Conservation (phyloP, 23 tunicate species). For the Aplidium turbinatum region DNA sequence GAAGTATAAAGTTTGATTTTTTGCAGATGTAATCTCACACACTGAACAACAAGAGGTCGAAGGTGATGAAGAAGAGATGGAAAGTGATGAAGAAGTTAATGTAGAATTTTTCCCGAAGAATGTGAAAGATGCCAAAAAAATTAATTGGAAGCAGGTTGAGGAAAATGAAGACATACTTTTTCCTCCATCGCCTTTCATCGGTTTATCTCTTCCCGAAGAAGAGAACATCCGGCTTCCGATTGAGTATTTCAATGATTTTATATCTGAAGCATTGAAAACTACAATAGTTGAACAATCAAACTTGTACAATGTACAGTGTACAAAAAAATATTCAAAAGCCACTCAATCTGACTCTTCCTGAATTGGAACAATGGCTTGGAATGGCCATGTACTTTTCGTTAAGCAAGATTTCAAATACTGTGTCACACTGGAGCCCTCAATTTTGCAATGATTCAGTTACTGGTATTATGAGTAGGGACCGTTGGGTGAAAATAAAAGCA, state of each 20-base stretch:
- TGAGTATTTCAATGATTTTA: conserved; percentile 28
- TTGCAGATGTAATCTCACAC: conserved; percentile 1
- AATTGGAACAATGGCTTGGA: conserved; percentile 18
- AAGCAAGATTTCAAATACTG: conserved; percentile 17
- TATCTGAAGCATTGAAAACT: background rate
- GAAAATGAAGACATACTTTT: conserved; percentile 15
- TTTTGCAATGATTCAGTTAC: background rate
- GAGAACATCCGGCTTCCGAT: background rate
- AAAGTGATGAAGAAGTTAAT: background rate
- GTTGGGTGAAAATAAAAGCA: conserved; percentile 19
- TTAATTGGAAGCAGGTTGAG: conserved; percentile 7
- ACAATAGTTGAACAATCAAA: background rate
- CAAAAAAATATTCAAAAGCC: conserved; percentile 8
- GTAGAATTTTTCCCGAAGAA: background rate
- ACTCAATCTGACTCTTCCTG: conserved; percentile 8
- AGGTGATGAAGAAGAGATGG: background rate
- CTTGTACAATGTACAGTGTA: conserved; percentile 5
- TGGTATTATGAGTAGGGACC: conserved; percentile 5
- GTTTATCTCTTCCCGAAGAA: background rate
- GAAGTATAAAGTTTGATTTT: background rate
- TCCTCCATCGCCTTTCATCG: conserved; percentile 1
- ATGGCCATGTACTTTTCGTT: conserved; percentile 16
- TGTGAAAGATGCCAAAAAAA: background rate
- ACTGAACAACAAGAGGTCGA: background rate
- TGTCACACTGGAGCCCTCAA: conserved; percentile 1